phyloP scores from a whole-genome alignment of 2,888 invertebrate species.

The Syritta pipiens region DNA sequence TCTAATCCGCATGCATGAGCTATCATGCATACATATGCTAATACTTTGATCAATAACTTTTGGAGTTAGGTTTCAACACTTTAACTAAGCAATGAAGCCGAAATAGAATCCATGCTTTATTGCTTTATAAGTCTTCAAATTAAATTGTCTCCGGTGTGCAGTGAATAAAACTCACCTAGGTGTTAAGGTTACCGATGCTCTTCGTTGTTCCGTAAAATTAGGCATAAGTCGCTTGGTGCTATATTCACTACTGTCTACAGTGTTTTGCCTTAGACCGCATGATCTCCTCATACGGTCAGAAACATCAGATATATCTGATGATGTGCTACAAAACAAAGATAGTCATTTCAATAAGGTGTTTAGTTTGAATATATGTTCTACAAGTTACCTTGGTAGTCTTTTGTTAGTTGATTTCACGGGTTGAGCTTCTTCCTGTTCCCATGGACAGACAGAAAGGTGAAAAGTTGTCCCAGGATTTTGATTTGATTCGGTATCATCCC shows the following conservation, averaged over 20 bases:
- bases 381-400: conserved; percentile 73
- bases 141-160: too few relatives aligned
- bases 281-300: conserved; percentile 83
- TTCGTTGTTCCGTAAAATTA: conserved; percentile 76
- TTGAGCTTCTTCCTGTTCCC: conserved; percentile 74
- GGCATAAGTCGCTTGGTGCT: conserved; percentile 79
- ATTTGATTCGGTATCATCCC: conserved; percentile 71
- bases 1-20: too few relatives aligned
- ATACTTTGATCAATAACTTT: too few relatives aligned
- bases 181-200: conserved; percentile 78
- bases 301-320: conserved; percentile 85
- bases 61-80: too few relatives aligned
- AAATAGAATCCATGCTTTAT: too few relatives aligned
- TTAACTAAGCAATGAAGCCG: too few relatives aligned
- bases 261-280: conserved; percentile 84
- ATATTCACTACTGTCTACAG: conserved; percentile 83
- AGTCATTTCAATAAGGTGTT: not conserved
- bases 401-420: conserved; percentile 59
- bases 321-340: conserved; percentile 71
- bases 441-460: conserved; percentile 76
- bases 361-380: not conserved
- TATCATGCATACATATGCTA: too few relatives aligned
- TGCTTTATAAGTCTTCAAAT: too few relatives aligned
- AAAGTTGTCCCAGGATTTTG: conserved; percentile 69
- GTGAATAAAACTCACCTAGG: conserved; percentile 74